Conservation (phyloP, 2,113 vertebrate genomes). For the Oreotragus oreotragus region DNA sequence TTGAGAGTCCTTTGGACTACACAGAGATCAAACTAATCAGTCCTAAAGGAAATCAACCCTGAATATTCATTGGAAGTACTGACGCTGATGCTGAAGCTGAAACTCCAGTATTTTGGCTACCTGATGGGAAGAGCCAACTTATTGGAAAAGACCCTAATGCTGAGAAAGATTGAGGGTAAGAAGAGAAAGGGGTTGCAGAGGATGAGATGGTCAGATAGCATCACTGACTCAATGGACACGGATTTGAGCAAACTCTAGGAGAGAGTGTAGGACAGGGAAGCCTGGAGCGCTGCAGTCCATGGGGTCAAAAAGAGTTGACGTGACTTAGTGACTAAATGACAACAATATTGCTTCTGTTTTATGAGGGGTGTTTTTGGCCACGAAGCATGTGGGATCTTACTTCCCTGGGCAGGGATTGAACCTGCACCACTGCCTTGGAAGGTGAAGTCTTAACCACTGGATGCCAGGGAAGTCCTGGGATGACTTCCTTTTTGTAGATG, state of each 20-base stretch:
- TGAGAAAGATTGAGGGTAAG: not conserved
- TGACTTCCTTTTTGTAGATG: not conserved
- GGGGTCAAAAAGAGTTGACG: rapidly evolving
- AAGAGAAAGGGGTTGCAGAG: not conserved
- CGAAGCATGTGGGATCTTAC: not conserved
- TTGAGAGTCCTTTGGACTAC: not conserved
- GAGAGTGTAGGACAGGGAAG: not conserved
- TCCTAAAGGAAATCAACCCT: not conserved
- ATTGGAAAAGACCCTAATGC: not conserved
- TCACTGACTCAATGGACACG: not conserved
- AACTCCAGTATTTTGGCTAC: not conserved
- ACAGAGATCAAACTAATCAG: not conserved
- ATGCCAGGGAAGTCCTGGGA: not conserved
- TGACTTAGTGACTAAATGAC: not conserved
- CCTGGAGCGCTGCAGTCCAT: not conserved
- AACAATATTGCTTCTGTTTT: not conserved
- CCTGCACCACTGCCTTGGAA: not conserved
- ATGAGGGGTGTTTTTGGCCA: not conserved
- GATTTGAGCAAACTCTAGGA: not conserved
- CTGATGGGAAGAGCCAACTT: not conserved
- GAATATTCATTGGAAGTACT: not conserved
- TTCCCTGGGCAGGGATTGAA: not conserved
- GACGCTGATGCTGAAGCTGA: not conserved
- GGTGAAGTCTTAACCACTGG: not conserved
- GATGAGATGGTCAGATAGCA: not conserved